phyloP scores from a whole-genome alignment of 2,888 invertebrate species.

The Byasa hedistus region DNA sequence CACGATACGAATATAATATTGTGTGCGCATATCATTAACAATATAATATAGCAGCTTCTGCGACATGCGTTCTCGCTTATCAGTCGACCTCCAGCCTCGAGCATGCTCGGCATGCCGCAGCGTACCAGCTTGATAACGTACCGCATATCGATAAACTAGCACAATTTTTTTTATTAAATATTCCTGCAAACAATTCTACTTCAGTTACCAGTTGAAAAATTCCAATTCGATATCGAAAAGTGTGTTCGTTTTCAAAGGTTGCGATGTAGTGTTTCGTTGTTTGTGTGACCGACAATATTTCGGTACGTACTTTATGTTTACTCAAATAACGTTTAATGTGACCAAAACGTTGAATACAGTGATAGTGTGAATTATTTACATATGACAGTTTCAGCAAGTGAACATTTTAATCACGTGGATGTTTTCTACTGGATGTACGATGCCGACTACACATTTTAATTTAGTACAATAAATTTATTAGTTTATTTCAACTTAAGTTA shows the following conservation, averaged over 20 bases:
- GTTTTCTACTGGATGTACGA: no score
- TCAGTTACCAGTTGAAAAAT: neutral
- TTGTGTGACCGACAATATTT: neutral
- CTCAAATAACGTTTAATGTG: neutral
- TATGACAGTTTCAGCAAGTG: no score
- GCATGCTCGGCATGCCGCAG: conserved; percentile 30
- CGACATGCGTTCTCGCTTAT: conserved; percentile 60
- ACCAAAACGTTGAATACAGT: neutral
- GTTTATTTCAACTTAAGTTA: no score
- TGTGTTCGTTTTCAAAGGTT: neutral
- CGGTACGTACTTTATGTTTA: neutral
- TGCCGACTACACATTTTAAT: no score
- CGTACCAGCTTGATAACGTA: conserved; percentile 31
- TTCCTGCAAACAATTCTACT: conserved; percentile 2
- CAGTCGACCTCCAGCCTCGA: conserved; percentile 58
- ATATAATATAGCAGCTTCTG: conserved; percentile 40
- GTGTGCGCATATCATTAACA: conserved; percentile 35
- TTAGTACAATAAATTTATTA: no score
- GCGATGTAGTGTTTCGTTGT: neutral
- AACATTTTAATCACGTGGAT: no score
- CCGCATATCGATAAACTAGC: conserved; percentile 16
- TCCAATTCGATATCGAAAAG: neutral
- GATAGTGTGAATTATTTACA: neutral
- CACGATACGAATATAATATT: conserved; percentile 20
- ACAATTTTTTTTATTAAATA: neutral